A percentile compares a stretch with the other conserved stretches of the same genome.
phyloP scores from a whole-genome alignment of 2,113 vertebrate species.

The Merops nubicus region DNA sequence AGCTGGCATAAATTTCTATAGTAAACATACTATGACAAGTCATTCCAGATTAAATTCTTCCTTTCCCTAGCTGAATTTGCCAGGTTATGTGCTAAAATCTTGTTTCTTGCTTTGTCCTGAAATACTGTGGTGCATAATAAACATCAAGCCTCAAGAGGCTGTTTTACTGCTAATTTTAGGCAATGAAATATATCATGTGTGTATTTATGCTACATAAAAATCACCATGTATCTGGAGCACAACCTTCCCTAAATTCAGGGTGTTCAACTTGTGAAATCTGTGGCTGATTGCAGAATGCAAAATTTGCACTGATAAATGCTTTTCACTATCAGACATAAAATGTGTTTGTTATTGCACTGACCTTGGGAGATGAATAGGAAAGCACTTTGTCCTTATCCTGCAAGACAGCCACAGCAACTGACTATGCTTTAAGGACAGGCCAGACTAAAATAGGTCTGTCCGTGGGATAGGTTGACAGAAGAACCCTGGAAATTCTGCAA shows the following conservation, averaged over 20 bases:
- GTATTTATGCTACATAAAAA: neutral
- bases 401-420: constrained; percentile 44
- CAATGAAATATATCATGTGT: neutral
- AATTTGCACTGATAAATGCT: constrained; percentile 17
- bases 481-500: neutral
- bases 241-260: neutral
- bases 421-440: constrained; percentile 48
- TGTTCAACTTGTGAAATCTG: neutral
- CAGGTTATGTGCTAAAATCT: constrained; percentile 5
- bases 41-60: constrained; percentile 33
- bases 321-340: constrained; percentile 20
- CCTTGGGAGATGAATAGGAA: constrained; percentile 49
- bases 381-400: neutral
- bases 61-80: neutral
- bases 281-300: neutral
- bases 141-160: neutral
- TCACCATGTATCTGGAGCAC: neutral
- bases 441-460: constrained; percentile 55
- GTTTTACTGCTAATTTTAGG: constrained; percentile 30
- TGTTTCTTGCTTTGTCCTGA: constrained; percentile 4
- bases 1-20: constrained; percentile 20
- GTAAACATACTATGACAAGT: constrained; percentile 20
- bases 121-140: constrained; percentile 6
- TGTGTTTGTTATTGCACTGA: constrained; percentile 44
- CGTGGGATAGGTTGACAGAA: neutral